Base-by-base conservation (phyloP, 2,113 vertebrate genomes). In the Andinoacara biseriatus region DNA sequence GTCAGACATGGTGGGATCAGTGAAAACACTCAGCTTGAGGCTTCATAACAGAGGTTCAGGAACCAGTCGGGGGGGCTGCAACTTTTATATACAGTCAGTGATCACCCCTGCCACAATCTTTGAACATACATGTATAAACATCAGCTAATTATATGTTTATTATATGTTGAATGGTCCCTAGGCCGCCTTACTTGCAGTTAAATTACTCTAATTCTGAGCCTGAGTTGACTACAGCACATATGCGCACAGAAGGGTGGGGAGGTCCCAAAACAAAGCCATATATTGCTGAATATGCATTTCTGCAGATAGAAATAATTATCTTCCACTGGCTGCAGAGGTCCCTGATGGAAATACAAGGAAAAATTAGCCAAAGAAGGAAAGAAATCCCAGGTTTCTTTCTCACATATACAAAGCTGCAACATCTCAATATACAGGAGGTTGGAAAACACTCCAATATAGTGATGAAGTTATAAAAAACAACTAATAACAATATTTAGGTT, bases 211-310 rank as follows among this genome's bases (percentile, higher is more conserved):
- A 69, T 0, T 49, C 63, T 49, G 15, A 69, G 40, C 46, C 46
- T 69, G 40, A 69, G 40, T 40, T 69, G 9, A 49, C 46, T 67
- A 29, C n/a, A n/a, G n/a, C n/a, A n/a, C 9, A 18, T 49, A 49
- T 49, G 40, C 22, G 49, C 15, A 49, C 46, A 29, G 63, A 29
- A 18, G 40, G 0, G 63, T 49, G 24, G 40, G 63, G 63, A 69
- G 63, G 40, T 69, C 63, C 63, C 63, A 49, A 22, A 69, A 69
- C 63, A 49, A 67, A 69, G 63, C 63, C 26, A 1, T 49, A 49
- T 49, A 49, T 29, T 69, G 63, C 40, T 69, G 63, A 69, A 4
- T 24, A 7, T 20, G 26, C 63, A 11, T 49, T 49, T 49, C 46
- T 69, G 40, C 40, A 69, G 40, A 4, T 10, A 69, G 63, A 29